Conservation (phyloP, 2,888 invertebrate genomes). For the Osmoderma eremita region DNA sequence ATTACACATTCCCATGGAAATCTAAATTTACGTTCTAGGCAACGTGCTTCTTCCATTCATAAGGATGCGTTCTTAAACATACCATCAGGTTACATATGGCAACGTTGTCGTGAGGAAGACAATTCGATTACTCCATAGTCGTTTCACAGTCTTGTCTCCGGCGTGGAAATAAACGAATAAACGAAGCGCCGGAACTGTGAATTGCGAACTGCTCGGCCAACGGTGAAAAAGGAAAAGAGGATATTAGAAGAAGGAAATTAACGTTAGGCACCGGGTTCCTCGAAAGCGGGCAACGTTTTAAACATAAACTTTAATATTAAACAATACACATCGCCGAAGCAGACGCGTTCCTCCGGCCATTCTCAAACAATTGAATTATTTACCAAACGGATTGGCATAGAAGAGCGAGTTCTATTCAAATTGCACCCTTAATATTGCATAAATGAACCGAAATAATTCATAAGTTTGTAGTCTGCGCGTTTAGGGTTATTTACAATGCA, state of each 20-base stretch:
- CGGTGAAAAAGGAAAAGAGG: not conserved
- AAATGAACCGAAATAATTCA: conserved; percentile 66
- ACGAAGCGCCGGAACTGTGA: no score
- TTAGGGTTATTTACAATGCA: conserved; percentile 67
- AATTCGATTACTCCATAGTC: no score
- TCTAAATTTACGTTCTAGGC: no score
- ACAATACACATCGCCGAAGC: conserved; percentile 53
- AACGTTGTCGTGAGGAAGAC: no score
- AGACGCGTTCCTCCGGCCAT: conserved; percentile 61
- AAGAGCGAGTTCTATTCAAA: conserved; percentile 65
- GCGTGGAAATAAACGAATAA: no score
- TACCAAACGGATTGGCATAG: conserved; percentile 64
- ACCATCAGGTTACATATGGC: no score
- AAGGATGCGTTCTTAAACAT: no score
- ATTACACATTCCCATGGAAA: no score
- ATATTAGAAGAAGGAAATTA: conserved; percentile 34
- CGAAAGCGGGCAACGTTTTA: conserved; percentile 49
- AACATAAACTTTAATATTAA: conserved; percentile 60
- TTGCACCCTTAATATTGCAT: conserved; percentile 66
- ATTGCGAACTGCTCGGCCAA: not conserved
- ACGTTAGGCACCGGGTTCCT: conserved; percentile 24
- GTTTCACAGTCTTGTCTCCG: no score
- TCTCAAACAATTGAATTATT: conserved; percentile 64
- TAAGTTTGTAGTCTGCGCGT: conserved; percentile 66
- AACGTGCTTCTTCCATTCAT: no score